Conservation (phyloP, 1,140 invertebrate species). For the Lineus longissimus region DNA sequence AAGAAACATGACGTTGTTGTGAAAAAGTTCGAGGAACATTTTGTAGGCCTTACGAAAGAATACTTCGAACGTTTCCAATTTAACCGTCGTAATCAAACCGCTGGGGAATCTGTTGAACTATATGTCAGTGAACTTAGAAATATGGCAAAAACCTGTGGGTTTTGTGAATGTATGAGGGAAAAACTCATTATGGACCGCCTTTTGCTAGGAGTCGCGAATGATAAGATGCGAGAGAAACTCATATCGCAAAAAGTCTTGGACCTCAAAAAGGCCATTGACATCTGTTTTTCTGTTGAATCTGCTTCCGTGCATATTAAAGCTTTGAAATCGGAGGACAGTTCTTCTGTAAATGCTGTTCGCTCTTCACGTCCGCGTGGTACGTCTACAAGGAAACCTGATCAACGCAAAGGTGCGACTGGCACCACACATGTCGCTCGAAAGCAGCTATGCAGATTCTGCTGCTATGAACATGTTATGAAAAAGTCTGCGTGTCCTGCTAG, state of each 20-base stretch:
- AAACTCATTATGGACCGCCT: background rate
- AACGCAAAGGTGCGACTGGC: background rate
- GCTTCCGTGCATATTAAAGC: background rate
- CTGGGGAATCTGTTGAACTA: background rate
- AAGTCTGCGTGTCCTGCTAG: background rate
- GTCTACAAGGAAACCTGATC: too few relatives aligned
- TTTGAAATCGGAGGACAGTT: background rate
- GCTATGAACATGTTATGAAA: background rate
- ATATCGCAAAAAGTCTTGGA: background rate
- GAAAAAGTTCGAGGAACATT: background rate
- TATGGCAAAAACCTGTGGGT: slow-evolving; percentile 6
- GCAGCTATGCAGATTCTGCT: slow-evolving; percentile 4
- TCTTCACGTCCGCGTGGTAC: too few relatives aligned
- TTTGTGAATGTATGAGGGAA: slow-evolving; percentile 5
- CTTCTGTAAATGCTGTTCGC: background rate
- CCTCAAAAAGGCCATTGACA: background rate
- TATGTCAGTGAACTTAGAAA: background rate
- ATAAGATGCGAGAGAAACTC: background rate
- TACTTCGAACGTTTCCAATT: slow-evolving; percentile 7
- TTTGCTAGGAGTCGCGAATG: background rate
- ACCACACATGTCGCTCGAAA: background rate
- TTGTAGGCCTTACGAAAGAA: slow-evolving; percentile 3
- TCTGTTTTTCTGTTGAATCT: background rate
- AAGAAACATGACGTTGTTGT: background rate
- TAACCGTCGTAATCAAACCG: background rate